phyloP scores from a whole-genome alignment of 2,888 invertebrate species.

The Oeneis ivallda region DNA sequence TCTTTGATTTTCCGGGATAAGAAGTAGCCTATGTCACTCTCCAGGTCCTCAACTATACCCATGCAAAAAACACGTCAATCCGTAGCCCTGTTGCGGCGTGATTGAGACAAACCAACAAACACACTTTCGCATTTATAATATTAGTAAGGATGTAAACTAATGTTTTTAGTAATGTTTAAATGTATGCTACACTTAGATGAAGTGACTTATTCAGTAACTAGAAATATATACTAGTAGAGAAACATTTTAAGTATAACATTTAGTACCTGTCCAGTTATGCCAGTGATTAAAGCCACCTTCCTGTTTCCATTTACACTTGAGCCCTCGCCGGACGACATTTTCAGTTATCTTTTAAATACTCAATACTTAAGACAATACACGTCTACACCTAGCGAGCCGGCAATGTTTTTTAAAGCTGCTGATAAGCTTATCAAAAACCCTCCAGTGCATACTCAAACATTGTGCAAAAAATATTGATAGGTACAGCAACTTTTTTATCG shows the following conservation, averaged over 20 bases:
- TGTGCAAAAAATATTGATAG: neutral
- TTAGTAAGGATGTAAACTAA: no score
- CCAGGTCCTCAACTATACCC: no score
- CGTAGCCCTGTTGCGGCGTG: no score
- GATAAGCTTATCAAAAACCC: conserved; percentile 43
- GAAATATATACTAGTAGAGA: no score
- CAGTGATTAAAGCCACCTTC: conserved; percentile 95
- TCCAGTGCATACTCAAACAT: conserved; percentile 18
- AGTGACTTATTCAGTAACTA: neutral
- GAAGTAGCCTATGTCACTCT: no score
- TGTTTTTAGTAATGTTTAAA: no score
- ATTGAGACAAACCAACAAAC: no score
- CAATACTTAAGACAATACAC: conserved; percentile 40
- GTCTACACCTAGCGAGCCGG: conserved; percentile 45
- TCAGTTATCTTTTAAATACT: conserved; percentile 28
- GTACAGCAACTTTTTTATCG: neutral
- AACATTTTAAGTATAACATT: neutral
- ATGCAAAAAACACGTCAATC: no score
- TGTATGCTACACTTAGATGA: neutral
- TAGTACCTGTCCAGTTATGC: conserved; percentile 97
- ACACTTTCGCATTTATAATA: no score
- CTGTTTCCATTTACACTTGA: conserved; percentile 52
- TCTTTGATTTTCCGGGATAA: no score
- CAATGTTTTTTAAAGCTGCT: conserved; percentile 24
- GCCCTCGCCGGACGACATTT: conserved; percentile 73